phyloP scores from a whole-genome alignment of 2,797 vertebrate genomes.

The Apodemus agrarius region DNA sequence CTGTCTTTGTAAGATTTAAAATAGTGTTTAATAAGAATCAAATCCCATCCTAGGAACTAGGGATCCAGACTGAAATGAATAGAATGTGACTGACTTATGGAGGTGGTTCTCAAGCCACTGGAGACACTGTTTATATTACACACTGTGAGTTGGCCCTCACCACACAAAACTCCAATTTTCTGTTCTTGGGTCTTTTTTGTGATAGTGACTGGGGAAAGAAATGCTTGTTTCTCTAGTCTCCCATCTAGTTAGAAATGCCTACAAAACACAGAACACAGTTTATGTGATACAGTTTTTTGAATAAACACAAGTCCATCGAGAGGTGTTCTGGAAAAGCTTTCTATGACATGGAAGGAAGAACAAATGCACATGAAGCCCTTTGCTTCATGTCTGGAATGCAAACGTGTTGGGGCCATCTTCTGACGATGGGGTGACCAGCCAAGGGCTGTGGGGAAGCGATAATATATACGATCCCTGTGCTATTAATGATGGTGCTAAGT shows the following conservation, averaged over 20 bases:
- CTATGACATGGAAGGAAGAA: not conserved
- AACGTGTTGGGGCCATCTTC: not conserved
- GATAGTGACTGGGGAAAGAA: not conserved
- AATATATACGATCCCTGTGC: rapidly evolving
- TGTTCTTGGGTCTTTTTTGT: not conserved
- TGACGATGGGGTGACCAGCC: not conserved
- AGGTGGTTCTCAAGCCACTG: not conserved
- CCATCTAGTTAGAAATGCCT: not conserved
- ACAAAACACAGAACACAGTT: not conserved
- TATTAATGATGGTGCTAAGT: rapidly evolving
- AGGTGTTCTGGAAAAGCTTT: conserved; percentile 45
- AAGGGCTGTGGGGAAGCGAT: rapidly evolving
- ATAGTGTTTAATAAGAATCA: not conserved
- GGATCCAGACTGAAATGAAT: not conserved
- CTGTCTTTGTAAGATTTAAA: not conserved
- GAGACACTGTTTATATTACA: too few relatives aligned
- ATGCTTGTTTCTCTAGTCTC: not conserved
- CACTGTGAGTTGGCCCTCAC: too few relatives aligned
- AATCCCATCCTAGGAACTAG: not conserved
- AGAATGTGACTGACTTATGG: not conserved
- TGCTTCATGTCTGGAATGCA: not conserved
- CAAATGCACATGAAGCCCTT: not conserved
- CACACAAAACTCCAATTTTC: not conserved
- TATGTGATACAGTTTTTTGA: not conserved
- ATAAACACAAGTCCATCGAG: not conserved